phyloP scores from a whole-genome alignment of 2,888 invertebrate genomes.

The Eucriotettix oculatus region DNA sequence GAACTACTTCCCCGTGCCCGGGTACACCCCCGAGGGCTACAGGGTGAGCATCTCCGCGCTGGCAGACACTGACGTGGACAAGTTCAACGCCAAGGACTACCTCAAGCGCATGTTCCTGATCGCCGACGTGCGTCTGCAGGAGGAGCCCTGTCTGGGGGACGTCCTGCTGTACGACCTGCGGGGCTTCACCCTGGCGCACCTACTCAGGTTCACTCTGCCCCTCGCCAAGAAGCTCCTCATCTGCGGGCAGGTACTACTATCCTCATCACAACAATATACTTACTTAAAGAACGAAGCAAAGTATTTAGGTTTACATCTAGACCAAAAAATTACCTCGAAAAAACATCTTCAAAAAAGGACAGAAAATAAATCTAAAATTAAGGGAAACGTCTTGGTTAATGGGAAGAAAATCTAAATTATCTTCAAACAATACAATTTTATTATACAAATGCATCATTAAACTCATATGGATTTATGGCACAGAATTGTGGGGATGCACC shows the following conservation, averaged over 20 bases:
- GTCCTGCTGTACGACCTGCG: constrained; percentile 16
- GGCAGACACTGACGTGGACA: constrained; percentile 19
- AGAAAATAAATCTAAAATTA: no score
- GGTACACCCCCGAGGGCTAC: constrained; percentile 23
- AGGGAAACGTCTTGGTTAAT: no score
- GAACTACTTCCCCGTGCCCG: constrained; percentile 23
- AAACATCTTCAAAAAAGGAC: no score
- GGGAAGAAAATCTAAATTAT: no score
- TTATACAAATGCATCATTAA: no score
- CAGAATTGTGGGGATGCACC: no score
- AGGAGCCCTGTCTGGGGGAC: constrained; percentile 23
- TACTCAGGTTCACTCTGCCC: constrained; percentile 21
- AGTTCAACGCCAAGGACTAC: constrained; percentile 21
- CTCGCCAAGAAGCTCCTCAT: constrained; percentile 21
- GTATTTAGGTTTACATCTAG: no score
- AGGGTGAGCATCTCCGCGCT: constrained; percentile 22
- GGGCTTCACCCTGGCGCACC: constrained; percentile 22
- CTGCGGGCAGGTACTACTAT: neutral
- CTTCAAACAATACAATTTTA: no score
- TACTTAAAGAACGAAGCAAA: no score
- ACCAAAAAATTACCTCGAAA: no score
- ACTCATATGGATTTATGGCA: no score
- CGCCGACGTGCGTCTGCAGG: constrained; percentile 22
- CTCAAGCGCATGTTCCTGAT: constrained; percentile 24
- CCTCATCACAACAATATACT: no score